Base-by-base conservation (phyloP, 2,113 vertebrate genomes). In the Nothoprocta perdicaria region DNA sequence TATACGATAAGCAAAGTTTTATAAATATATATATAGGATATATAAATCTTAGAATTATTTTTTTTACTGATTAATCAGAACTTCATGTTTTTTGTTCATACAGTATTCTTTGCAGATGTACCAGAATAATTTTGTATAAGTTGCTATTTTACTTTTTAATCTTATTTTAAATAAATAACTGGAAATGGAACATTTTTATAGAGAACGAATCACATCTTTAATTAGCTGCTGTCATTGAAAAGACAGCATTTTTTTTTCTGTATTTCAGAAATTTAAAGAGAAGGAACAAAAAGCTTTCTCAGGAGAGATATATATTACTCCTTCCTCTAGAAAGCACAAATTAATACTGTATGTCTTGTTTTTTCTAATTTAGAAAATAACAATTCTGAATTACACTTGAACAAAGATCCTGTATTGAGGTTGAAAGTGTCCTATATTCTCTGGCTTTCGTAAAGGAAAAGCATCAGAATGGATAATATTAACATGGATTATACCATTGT, bases 351-450 rank as follows among this genome's bases (percentile, higher is more conserved):
- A 46, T 84, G 71, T 40, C 10, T 88, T 92, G 27, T 13, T 41
- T 62, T 87, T 84, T 79, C 33, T 76, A 86, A 92, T 80, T 89
- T 3, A 40, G 82, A 48, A 69, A 92, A 91, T 89, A 91, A 71
- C 9, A 74, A 53, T 27, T 76, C 87, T 82, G 67, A 90, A 84
- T 85, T 80, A 26, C 45, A 26, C 58, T 90, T 0, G 4, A 50
- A 58, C 15, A 84, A 76, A 92, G 89, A 79, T 88, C 67, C 84
- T 82, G 75, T 53, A 50, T 45, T 61, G 79, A 55, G 40, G 9
- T 67, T 92, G 62, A 88, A 92, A 84, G 58, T 86, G 58, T 76
- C 78, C 48, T 86, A 15, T 82, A 93, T 45, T 92, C 60, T 94
- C 62, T 95, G 90, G 40, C 78, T 92, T 84, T 87, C 0, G 1